Evolutionary conservation across 2,888 invertebrate species (phyloP).

Genomic region (Tenthredo scrophulariae): DNA sequence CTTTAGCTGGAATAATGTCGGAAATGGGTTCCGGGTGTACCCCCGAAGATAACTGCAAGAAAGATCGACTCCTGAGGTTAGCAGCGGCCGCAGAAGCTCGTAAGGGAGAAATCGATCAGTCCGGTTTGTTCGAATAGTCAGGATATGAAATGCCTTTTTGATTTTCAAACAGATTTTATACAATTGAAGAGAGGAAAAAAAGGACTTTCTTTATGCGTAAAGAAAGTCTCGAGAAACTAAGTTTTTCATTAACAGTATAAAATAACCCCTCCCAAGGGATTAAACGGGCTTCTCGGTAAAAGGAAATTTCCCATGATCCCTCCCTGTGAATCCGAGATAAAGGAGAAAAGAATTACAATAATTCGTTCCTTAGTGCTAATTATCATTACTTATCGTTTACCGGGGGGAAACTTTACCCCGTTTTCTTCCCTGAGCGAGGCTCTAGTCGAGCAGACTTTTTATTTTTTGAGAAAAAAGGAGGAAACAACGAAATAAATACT

Average conservation of each 20-base stretch:
- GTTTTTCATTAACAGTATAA: not conserved
- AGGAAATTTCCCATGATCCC: not conserved
- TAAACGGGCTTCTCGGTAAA: not conserved
- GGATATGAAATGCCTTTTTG: not conserved
- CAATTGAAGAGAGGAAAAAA: not conserved
- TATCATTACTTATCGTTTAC: slow-evolving; percentile 4
- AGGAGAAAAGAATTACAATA: not conserved
- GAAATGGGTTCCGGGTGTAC: slow-evolving; percentile 65
- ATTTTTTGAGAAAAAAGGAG: not conserved
- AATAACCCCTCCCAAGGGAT: not conserved
- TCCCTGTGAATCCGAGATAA: not conserved
- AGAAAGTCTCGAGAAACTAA: not conserved
- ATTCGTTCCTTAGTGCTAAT: not conserved
- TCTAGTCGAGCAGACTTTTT: not conserved
- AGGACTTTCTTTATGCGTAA: not conserved
- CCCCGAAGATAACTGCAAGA: slow-evolving; percentile 69
- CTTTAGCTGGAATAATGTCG: slow-evolving; percentile 10
- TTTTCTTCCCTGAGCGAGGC: not conserved
- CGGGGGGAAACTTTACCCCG: not conserved
- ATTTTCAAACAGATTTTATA: not conserved
- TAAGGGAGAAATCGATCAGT: slow-evolving; percentile 55
- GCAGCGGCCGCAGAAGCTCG: slow-evolving; percentile 49
- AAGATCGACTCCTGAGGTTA: slow-evolving; percentile 62
- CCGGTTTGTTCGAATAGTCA: slow-evolving; percentile 49
- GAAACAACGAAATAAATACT: not conserved